Conservation (phyloP, 2,888 invertebrate genomes). For the Ophioninae sp. region DNA sequence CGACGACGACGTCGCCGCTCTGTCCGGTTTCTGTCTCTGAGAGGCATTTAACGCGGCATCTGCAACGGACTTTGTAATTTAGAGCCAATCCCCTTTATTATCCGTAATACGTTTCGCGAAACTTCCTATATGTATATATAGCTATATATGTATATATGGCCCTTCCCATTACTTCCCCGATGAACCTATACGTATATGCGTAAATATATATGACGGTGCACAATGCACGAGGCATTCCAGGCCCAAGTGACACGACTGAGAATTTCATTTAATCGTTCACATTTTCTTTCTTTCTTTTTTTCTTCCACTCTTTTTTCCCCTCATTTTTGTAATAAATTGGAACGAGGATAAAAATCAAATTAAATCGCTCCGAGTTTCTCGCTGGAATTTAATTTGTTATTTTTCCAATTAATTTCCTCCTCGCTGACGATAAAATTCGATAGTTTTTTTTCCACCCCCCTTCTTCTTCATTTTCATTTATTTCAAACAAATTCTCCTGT, state of each 20-base stretch:
- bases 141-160: background rate
- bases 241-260: background rate
- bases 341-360: no score
- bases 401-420: no score
- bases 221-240: constrained; percentile 12
- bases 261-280: background rate
- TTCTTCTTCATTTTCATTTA: no score
- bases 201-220: background rate
- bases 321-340: background rate
- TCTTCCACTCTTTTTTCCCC: background rate
- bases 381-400: no score
- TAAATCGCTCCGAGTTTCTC: no score
- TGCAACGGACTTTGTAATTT: constrained; percentile 78
- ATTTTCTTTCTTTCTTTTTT: no score
- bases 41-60: constrained; percentile 74
- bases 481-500: no score
- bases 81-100: constrained; percentile 76
- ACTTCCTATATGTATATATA: constrained; percentile 39
- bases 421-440: no score
- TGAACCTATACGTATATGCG: background rate
- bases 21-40: constrained; percentile 71
- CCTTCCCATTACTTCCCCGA: no score
- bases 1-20: constrained; percentile 63
- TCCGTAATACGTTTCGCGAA: constrained; percentile 70
- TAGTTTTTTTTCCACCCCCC: no score